A percentile compares a stretch with the other conserved stretches of the same genome.
These are phyloP conservation scores for Cricetomys ansorgei DNA, from an alignment of 2,113 vertebrate species.

Conservation along the genomic window DNA sequence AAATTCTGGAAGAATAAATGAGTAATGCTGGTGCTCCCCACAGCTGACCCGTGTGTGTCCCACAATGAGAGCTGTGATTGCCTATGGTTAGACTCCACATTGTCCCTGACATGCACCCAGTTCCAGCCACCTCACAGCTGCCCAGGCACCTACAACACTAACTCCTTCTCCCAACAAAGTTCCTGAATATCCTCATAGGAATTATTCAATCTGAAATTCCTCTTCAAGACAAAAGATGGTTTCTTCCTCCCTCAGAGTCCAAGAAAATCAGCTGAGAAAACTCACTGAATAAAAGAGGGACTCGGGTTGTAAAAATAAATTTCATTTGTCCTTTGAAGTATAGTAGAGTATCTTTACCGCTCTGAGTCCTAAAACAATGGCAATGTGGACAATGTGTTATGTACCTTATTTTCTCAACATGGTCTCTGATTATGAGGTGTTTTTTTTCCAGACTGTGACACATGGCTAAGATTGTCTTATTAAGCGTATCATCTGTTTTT, in stretches of 20 bases:
- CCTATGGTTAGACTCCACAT: not conserved
- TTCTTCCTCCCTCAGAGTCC: not conserved
- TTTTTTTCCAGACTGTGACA: constrained; percentile 69
- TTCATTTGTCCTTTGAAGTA: not conserved
- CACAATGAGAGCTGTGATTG: fast-evolving
- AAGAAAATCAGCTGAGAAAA: not conserved
- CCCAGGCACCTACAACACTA: no score
- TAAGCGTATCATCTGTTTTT: constrained; percentile 64
- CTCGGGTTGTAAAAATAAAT: not conserved
- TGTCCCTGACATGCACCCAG: not conserved
- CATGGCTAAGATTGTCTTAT: constrained; percentile 75
- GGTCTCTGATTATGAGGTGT: constrained; percentile 15
- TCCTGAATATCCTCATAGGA: not conserved
- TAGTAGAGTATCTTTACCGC: not conserved
- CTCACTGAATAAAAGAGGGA: not conserved
- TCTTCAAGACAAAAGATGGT: not conserved
- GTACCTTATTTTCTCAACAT: constrained; percentile 15
- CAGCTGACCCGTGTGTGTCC: fast-evolving
- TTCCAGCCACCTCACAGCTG: no score
- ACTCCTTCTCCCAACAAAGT: no score
- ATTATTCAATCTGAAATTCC: not conserved
- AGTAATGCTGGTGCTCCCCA: no score
- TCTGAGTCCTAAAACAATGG: not conserved
- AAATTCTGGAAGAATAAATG: not conserved
- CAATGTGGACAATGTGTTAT: not conserved